Evolutionary conservation across 2,797 vertebrate species (phyloP), one percentile per base, ranked within the genome.

Genomic region (Smutsia temminckii): DNA sequence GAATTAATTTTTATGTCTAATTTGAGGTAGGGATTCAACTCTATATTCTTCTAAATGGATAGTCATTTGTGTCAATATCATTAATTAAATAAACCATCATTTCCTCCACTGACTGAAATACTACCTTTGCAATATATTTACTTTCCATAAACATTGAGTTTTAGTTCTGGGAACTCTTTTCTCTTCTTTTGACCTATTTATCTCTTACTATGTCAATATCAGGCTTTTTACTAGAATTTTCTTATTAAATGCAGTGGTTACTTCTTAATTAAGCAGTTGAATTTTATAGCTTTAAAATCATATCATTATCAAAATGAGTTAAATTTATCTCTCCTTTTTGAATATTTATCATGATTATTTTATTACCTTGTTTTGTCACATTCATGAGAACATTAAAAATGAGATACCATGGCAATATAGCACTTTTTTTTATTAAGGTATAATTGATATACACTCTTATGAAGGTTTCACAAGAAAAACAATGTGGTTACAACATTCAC

Each of bases 1-100:
- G 79, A 69, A 91, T 71, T 93, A 66, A 96, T 93, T 89, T 93
- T 93, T 84, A 79, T 92, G n/a, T 29, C 51, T 79, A 69, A 29
- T 86, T 78, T 84, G 51, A 92, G 80, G 27, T 81, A 71, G 25
- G 29, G 29, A 59, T 88, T 94, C 72, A 90, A 79, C 37, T 87
- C 46, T 72, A 14, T 77, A 85, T 95, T 77, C 6, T 94, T 94
- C 17, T 57, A 57, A 37, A 84, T 20, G 34, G 40, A 64, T 79
- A 51, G 37, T 80, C 46, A 92, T 94, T 75, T 92, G n/a, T 93
- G n/a, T 88, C 55, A 77, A 61, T 49, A 66, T 57, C 57, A 63
- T 68, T 94, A 93, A 77, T 85, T 96, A 84, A 46, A 72, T n/a
- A 75, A 95, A 29, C 40, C 18, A n/a, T n/a, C 13, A 8, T 90